These are phyloP conservation scores for Prunella strophiata DNA, from an alignment of 2,797 vertebrate species.

Conservation along the genomic window DNA sequence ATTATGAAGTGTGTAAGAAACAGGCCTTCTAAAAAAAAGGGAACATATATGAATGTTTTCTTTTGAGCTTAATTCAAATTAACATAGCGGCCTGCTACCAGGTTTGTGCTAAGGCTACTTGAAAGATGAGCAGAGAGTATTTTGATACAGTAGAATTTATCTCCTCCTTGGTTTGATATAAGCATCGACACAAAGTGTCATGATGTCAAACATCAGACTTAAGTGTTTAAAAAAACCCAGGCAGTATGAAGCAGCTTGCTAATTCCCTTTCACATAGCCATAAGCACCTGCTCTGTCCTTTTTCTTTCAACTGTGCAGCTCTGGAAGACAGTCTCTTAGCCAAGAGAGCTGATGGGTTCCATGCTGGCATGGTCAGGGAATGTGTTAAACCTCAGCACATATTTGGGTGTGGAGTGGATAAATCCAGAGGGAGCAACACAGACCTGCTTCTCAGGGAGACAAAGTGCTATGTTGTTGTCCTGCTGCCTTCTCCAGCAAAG, in stretches of 20 bases:
- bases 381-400: not conserved
- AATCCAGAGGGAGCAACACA: not conserved
- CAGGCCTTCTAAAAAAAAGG: not conserved
- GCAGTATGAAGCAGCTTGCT: not conserved
- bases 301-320: not conserved
- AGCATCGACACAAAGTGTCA: not conserved
- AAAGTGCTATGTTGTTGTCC: fast-evolving
- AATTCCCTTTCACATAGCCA: not conserved
- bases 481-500: not conserved
- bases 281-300: not conserved
- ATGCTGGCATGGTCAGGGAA: not conserved
- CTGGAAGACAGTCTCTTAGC: not conserved
- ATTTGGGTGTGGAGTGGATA: not conserved
- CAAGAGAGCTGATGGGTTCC: not conserved
- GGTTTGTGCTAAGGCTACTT: not conserved
- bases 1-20: not conserved
- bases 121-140: not conserved
- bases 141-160: not conserved
- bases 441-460: not conserved
- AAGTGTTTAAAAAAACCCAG: not conserved
- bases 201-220: not conserved
- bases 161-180: not conserved
- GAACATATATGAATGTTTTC: not conserved
- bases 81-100: not conserved
- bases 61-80: not conserved